Evolutionary conservation across 2,797 vertebrate species (phyloP).

Genomic region (Lates japonicus): DNA sequence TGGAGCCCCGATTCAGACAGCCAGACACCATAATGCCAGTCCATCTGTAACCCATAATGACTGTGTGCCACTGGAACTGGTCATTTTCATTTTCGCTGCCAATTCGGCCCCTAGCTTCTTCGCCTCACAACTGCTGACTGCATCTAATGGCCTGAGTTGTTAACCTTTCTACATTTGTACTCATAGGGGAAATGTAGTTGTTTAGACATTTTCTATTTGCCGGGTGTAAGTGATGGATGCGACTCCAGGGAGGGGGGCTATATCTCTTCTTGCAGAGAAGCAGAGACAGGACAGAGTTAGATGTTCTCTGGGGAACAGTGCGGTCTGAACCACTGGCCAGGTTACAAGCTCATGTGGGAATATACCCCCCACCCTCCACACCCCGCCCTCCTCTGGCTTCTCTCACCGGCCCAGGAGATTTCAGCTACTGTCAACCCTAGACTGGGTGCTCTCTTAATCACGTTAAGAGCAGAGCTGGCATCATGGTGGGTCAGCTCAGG

Average conservation of each 20-base stretch:
- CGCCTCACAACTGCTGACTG: slow-evolving; percentile 74
- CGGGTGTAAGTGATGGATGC: slow-evolving; percentile 82
- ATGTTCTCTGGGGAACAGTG: slow-evolving; percentile 64
- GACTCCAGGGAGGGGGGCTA: slow-evolving; percentile 69
- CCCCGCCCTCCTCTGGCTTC: slow-evolving; percentile 48
- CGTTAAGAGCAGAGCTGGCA: slow-evolving; percentile 77
- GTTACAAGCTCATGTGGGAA: slow-evolving; percentile 76
- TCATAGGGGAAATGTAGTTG: slow-evolving; percentile 81
- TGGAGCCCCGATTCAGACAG: slow-evolving; percentile 80
- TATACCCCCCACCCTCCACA: slow-evolving; percentile 57
- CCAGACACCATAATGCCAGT: slow-evolving; percentile 86
- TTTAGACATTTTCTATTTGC: slow-evolving; percentile 83
- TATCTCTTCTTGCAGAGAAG: slow-evolving; percentile 73
- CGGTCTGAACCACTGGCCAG: slow-evolving; percentile 72
- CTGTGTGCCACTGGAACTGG: slow-evolving; percentile 81
- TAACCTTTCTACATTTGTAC: slow-evolving; percentile 80
- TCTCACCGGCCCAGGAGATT: slow-evolving; percentile 73
- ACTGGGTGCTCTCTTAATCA: slow-evolving; percentile 82
- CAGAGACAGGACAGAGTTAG: slow-evolving; percentile 71
- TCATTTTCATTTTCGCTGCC: slow-evolving; percentile 82
- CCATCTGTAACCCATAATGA: slow-evolving; percentile 83
- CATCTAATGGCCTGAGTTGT: slow-evolving; percentile 71
- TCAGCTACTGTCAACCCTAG: slow-evolving; percentile 74
- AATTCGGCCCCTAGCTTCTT: slow-evolving; percentile 72
- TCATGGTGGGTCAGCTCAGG: slow-evolving; percentile 54